These are phyloP conservation scores for Phrixothrix hirtus DNA, from an alignment of 2,888 invertebrate species.

Conservation along the genomic window DNA sequence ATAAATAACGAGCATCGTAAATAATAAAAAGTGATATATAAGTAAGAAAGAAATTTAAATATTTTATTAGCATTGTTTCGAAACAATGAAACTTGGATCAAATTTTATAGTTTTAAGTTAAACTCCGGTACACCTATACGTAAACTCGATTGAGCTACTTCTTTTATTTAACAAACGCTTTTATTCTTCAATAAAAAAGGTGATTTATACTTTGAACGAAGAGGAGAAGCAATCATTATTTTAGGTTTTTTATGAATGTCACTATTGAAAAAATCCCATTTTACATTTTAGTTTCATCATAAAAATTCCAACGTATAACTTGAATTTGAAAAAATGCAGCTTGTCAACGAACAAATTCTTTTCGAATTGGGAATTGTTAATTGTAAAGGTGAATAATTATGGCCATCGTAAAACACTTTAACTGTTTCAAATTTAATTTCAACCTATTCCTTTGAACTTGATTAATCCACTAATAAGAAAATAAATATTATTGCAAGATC, in stretches of 20 bases:
- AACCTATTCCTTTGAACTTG: too few relatives aligned
- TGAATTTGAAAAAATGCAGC: background rate
- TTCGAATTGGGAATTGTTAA: background rate
- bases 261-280: conserved; percentile 8
- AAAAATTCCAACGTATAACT: conserved; percentile 1
- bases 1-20: background rate
- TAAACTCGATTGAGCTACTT: background rate
- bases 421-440: background rate
- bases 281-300: conserved; percentile 6
- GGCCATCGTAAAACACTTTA: too few relatives aligned
- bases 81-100: background rate
- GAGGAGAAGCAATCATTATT: background rate
- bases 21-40: background rate
- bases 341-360: background rate
- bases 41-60: background rate
- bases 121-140: too few relatives aligned
- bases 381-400: too few relatives aligned
- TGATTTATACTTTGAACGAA: background rate
- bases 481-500: too few relatives aligned
- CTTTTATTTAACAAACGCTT: background rate
- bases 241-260: background rate
- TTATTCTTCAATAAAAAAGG: background rate
- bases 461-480: too few relatives aligned
- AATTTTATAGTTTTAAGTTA: too few relatives aligned
- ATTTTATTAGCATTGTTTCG: background rate